A percentile compares a stretch with the other conserved stretches of the same genome.
Evolutionary conservation across 2,797 vertebrate species (phyloP).

Genomic region (Ambastaia sidthimunki): DNA sequence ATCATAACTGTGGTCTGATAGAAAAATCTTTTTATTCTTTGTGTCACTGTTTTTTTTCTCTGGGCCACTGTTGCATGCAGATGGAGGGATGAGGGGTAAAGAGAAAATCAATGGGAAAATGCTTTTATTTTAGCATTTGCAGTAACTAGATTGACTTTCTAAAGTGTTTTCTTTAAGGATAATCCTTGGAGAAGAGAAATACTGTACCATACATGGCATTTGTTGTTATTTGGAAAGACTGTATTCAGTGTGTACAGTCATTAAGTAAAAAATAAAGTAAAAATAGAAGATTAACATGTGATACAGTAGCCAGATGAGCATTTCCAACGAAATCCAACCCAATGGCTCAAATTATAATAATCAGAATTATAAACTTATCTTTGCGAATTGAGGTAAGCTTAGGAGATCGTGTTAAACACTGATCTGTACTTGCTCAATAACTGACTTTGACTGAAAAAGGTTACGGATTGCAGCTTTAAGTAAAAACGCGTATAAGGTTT

Average conservation of each 20-base stretch:
- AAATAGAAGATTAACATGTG: no score
- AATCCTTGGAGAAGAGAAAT: background rate
- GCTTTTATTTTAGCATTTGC: background rate
- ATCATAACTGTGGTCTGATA: constrained; percentile 30
- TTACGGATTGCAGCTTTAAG: background rate
- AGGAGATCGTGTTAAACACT: no score
- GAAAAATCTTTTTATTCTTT: background rate
- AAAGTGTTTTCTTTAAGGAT: background rate
- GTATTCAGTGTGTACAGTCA: background rate
- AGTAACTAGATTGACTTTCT: background rate
- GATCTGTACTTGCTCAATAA: no score
- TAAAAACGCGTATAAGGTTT: background rate
- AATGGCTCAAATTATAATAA: no score
- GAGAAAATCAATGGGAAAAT: background rate
- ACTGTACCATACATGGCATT: constrained; percentile 21
- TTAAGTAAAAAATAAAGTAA: no score
- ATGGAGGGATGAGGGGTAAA: background rate
- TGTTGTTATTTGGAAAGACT: constrained; percentile 29
- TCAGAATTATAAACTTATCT: no score
- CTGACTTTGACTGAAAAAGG: no score
- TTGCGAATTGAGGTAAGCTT: no score
- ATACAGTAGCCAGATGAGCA: no score
- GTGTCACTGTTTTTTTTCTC: background rate
- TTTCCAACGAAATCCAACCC: no score
- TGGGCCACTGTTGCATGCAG: background rate